Evolutionary conservation across 2,113 vertebrate species (phyloP).

Genomic region (Ciconia boyciana): DNA sequence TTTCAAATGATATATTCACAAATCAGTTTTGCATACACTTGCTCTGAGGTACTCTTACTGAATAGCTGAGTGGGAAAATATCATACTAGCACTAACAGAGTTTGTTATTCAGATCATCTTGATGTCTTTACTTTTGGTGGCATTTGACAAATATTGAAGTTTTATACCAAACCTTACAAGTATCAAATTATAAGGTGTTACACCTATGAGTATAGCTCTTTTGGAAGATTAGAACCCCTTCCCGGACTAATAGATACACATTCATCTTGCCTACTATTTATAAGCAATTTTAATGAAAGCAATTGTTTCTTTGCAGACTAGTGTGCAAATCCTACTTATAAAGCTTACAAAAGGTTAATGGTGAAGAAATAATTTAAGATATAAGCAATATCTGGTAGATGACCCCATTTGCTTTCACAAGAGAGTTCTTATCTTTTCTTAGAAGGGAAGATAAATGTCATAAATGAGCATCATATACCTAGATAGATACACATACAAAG

Average conservation of each 20-base stretch:
- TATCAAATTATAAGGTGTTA: not conserved
- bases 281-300: not conserved
- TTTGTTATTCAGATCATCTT: not conserved
- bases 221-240: not conserved
- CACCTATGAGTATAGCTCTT: not conserved
- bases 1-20: not conserved
- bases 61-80: not conserved
- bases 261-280: not conserved
- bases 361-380: not conserved
- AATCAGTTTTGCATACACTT: not conserved
- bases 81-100: not conserved
- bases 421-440: not conserved
- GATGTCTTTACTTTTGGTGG: not conserved
- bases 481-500: not conserved
- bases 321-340: not conserved
- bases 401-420: not conserved
- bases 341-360: not conserved
- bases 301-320: not conserved
- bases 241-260: not conserved
- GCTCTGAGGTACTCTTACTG: not conserved
- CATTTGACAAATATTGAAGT: not conserved
- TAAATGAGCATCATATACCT: not conserved
- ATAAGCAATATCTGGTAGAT: not conserved
- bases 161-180: not conserved
- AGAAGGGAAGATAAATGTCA: not conserved